Conservation (phyloP, 2,797 vertebrate genomes). For the Stomatorhinus walkeri region DNA sequence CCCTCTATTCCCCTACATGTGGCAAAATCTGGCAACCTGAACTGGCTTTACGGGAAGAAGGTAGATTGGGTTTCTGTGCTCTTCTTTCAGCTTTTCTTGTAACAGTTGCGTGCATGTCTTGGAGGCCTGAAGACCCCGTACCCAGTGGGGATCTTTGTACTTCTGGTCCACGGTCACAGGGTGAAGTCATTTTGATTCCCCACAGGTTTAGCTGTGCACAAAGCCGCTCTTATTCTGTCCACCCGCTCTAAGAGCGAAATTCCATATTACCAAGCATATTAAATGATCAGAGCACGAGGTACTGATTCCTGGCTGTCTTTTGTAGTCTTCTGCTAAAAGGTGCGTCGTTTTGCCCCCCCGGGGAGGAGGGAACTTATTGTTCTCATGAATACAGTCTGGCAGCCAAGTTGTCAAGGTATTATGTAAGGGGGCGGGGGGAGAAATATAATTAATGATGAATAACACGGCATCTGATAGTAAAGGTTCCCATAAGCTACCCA, state of each 20-base stretch:
- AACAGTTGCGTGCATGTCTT: neutral
- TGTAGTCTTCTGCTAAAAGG: neutral
- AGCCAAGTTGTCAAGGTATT: neutral
- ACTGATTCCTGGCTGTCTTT: constrained; percentile 5
- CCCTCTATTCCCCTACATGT: neutral
- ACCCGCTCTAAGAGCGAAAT: constrained; percentile 27
- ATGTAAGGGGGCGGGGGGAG: neutral
- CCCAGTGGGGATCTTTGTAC: neutral
- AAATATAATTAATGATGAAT: neutral
- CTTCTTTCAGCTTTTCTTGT: neutral
- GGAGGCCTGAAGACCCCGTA: neutral
- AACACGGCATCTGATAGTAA: neutral
- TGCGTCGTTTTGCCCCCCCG: neutral
- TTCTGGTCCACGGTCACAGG: constrained; percentile 27
- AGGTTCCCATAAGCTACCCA: neutral
- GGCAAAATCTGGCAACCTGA: neutral
- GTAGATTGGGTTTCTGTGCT: neutral
- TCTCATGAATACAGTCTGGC: neutral
- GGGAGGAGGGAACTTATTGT: constrained; percentile 20
- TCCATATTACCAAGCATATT: constrained; percentile 34
- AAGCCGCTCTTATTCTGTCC: constrained; percentile 24
- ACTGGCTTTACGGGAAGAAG: neutral
- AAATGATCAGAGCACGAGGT: constrained; percentile 25
- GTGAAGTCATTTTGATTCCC: constrained; percentile 34
- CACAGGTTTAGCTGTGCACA: constrained; percentile 23